Evolutionary conservation across 1,140 invertebrate species (phyloP).

Genomic region (Drosophila burlai): DNA sequence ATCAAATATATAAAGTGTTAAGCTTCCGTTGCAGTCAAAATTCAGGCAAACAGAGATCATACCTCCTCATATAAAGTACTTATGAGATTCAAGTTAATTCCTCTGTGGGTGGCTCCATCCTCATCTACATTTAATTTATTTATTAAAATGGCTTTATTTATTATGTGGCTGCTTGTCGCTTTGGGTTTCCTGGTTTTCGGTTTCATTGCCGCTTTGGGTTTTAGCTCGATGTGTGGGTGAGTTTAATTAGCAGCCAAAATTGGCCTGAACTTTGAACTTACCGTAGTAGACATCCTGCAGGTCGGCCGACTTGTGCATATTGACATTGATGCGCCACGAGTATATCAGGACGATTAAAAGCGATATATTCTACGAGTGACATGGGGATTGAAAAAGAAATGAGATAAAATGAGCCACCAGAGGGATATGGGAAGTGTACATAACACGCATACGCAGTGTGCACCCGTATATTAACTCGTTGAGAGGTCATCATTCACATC

Average conservation of each 20-base stretch:
- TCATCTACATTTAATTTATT: slow-evolving; percentile 61
- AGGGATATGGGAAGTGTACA: slow-evolving; percentile 16
- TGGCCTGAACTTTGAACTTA: slow-evolving; percentile 82
- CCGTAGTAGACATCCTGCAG: slow-evolving; percentile 91
- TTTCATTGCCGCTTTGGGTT: slow-evolving; percentile 36
- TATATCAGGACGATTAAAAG: slow-evolving; percentile 89
- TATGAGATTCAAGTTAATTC: not conserved
- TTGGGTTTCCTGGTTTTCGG: slow-evolving; percentile 7
- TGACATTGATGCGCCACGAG: slow-evolving; percentile 90
- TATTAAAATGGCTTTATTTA: slow-evolving; percentile 65
- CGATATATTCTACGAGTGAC: slow-evolving; percentile 88
- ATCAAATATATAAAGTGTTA: slow-evolving; percentile 31
- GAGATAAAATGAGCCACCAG: slow-evolving; percentile 12
- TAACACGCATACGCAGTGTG: slow-evolving; percentile 60
- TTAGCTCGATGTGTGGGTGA: slow-evolving; percentile 11
- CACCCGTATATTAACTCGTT: slow-evolving; percentile 28
- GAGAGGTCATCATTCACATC: slow-evolving; percentile 27
- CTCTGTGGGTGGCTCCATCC: slow-evolving; percentile 3
- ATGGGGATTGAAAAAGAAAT: not conserved
- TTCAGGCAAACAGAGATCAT: slow-evolving; percentile 1
- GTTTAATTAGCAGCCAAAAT: slow-evolving; percentile 57
- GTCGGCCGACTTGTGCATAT: slow-evolving; percentile 88
- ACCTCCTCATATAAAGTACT: not conserved
- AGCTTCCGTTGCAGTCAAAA: slow-evolving; percentile 11
- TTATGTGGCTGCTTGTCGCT: slow-evolving; percentile 46